These are phyloP conservation scores for Yponomeuta cagnagella DNA, from an alignment of 2,888 invertebrate genomes.

Conservation along the genomic window DNA sequence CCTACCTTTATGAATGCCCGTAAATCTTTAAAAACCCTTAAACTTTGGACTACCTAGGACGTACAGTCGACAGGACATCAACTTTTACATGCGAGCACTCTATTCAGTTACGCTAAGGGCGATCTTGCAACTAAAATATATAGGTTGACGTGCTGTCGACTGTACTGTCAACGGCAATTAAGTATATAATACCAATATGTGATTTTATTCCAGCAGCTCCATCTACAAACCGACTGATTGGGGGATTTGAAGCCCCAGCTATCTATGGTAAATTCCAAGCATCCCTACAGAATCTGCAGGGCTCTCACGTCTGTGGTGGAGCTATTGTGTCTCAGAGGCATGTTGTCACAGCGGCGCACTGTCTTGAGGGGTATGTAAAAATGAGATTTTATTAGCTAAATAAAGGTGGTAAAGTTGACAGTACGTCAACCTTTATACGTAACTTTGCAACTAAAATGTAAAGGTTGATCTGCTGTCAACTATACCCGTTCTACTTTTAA, in stretches of 20 bases:
- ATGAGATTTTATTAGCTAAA: not conserved
- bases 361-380: constrained; percentile 43
- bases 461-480: no score
- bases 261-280: constrained; percentile 51
- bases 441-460: no score
- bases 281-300: constrained; percentile 56
- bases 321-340: constrained; percentile 50
- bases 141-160: no score
- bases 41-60: not conserved
- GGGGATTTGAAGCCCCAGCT: constrained; percentile 46
- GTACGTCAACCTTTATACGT: not conserved
- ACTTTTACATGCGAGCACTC: no score
- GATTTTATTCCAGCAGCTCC: not conserved
- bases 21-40: no score
- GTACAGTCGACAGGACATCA: no score
- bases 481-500: no score
- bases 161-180: no score
- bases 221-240: constrained; percentile 38
- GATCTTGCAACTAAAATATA: no score
- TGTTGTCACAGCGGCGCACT: constrained; percentile 60
- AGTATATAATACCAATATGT: no score
- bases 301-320: constrained; percentile 61
- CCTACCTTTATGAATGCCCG: no score
- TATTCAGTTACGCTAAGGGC: no score
- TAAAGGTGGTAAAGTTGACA: constrained; percentile 5